phyloP scores from a whole-genome alignment of 1,140 invertebrate genomes.

The Cydia fagiglandana region DNA sequence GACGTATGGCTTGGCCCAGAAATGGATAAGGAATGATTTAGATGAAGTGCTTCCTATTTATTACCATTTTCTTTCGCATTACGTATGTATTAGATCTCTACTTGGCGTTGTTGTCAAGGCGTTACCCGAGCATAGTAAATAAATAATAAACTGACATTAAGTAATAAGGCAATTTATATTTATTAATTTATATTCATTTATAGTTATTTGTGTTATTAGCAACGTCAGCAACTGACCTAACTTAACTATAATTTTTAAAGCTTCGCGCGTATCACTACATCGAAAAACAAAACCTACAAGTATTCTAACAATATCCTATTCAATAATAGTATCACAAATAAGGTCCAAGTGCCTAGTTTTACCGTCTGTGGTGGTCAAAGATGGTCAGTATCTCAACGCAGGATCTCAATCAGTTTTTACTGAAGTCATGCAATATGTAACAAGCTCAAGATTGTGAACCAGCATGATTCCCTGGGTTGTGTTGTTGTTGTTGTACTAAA shows the following conservation, averaged over 20 bases:
- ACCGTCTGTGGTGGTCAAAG: no score
- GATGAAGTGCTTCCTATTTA: slow-evolving; percentile 26
- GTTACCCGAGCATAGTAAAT: neutral
- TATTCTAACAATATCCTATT: neutral
- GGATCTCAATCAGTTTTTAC: slow-evolving; percentile 17
- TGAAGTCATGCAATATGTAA: slow-evolving; percentile 10
- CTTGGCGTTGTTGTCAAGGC: neutral
- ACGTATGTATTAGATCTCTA: slow-evolving; percentile 9
- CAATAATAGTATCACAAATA: neutral
- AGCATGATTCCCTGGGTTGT: neutral
- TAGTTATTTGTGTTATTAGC: no score
- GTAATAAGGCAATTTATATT: no score
- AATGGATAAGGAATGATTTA: slow-evolving; percentile 72
- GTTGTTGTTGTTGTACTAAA: neutral
- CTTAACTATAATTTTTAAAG: no score
- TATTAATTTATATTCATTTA: no score
- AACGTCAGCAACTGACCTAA: no score
- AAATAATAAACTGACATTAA: no score
- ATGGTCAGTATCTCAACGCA: neutral
- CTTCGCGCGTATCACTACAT: no score
- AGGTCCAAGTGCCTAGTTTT: neutral
- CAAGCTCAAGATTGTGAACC: neutral
- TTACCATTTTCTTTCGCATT: slow-evolving; percentile 22
- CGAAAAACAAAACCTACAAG: neutral
- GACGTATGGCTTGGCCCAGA: slow-evolving; percentile 69